A percentile compares a stretch with the other conserved stretches of the same genome.
Evolutionary conservation across 2,888 invertebrate genomes (phyloP).

Genomic region (Limnephilus rhombicus): DNA sequence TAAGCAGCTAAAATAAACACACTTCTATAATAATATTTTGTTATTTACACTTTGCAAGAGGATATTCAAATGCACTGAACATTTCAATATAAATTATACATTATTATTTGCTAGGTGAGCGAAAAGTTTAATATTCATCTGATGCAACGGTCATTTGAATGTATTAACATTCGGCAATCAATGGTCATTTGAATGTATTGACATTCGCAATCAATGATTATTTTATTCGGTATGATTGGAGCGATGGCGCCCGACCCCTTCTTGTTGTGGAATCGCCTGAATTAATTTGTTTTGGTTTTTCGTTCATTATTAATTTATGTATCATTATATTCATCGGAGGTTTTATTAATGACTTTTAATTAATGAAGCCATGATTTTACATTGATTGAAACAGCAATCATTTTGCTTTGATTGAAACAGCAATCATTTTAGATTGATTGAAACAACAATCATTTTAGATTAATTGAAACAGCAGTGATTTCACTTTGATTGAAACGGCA

Average conservation of each 20-base stretch:
- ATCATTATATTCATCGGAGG: background rate
- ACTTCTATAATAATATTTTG: background rate
- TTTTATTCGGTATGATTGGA: background rate
- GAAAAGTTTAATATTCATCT: background rate
- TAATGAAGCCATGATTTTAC: background rate
- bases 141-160: background rate
- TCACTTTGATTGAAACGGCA: too few species aligned
- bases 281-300: background rate
- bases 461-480: background rate
- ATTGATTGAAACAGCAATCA: too few species aligned
- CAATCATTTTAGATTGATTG: too few species aligned
- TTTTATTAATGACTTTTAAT: background rate
- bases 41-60: background rate
- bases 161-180: too few species aligned
- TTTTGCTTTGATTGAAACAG: too few species aligned
- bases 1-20: background rate
- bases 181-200: background rate
- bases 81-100: background rate
- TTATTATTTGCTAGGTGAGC: background rate
- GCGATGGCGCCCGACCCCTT: background rate
- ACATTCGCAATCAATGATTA: background rate
- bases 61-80: background rate
- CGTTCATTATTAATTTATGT: too few species aligned
- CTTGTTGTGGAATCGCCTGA: background rate
- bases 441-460: background rate